phyloP scores from a whole-genome alignment of 1,140 invertebrate species.

The Nasonia vitripennis region DNA sequence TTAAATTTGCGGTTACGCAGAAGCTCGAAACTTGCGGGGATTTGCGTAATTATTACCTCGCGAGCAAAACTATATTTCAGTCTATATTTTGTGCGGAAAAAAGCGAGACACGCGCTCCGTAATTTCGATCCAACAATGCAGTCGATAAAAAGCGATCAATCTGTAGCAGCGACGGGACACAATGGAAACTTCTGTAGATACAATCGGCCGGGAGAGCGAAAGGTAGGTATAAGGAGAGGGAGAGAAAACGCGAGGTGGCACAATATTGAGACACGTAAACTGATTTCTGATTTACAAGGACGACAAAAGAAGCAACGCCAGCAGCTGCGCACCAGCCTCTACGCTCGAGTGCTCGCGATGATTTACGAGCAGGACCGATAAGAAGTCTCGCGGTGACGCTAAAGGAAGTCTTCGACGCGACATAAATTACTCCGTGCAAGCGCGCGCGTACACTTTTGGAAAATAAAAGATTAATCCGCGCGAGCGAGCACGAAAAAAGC shows the following conservation, averaged over 20 bases:
- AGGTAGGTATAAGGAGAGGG: not conserved
- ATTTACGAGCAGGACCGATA: constrained; percentile 60
- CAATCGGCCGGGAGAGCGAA: not conserved
- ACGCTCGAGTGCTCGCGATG: constrained; percentile 50
- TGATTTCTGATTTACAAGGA: constrained; percentile 58
- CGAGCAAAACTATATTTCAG: constrained; percentile 8
- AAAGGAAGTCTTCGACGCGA: constrained; percentile 48
- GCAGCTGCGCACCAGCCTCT: constrained; percentile 46
- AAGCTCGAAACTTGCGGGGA: constrained; percentile 50
- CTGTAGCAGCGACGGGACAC: not conserved
- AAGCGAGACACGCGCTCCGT: not conserved
- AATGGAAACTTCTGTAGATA: constrained; percentile 37
- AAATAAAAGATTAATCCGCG: not conserved
- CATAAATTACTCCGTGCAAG: constrained; percentile 41
- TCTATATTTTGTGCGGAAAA: not conserved
- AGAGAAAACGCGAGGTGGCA: constrained; percentile 12
- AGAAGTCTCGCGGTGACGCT: constrained; percentile 52
- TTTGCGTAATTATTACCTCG: constrained; percentile 34
- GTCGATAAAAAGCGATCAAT: constrained; percentile 27
- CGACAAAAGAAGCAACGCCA: constrained; percentile 45
- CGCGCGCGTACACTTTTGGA: not conserved
- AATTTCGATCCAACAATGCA: constrained; percentile 43
- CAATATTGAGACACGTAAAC: constrained; percentile 55
- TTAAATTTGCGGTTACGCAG: constrained; percentile 60
- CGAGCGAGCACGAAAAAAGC: not conserved